These are phyloP conservation scores for Salticus scenicus DNA, from an alignment of 2,888 invertebrate species.

Conservation along the genomic window DNA sequence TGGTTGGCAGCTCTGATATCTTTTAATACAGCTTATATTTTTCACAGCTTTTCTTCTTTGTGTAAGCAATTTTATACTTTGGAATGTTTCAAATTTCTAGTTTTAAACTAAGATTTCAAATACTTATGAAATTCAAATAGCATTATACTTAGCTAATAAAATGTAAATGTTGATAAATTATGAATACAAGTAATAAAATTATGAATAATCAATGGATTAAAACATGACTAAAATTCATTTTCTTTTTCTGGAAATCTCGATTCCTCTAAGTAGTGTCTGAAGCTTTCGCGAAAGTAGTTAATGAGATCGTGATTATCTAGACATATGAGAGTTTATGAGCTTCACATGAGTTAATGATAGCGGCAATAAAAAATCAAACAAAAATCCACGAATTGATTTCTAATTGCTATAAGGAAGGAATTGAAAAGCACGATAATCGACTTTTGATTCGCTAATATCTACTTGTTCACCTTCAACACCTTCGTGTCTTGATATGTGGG, in stretches of 20 bases:
- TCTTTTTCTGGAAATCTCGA: background rate
- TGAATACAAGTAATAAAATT: too few relatives aligned
- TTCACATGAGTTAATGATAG: background rate
- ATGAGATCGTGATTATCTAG: slow-evolving; percentile 1
- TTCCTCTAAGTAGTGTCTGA: background rate
- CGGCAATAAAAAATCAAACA: background rate
- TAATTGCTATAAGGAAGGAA: background rate
- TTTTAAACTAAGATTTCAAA: too few relatives aligned
- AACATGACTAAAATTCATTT: too few relatives aligned
- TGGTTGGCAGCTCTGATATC: too few relatives aligned
- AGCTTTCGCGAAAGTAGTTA: background rate
- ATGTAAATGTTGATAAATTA: too few relatives aligned
- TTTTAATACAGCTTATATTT: too few relatives aligned
- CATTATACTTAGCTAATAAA: too few relatives aligned
- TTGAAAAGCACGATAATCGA: background rate
- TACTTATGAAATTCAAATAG: too few relatives aligned
- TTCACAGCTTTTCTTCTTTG: too few relatives aligned
- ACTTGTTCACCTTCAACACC: slow-evolving; percentile 30
- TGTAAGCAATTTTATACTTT: too few relatives aligned
- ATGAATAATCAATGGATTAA: too few relatives aligned
- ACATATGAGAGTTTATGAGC: background rate
- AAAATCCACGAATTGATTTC: background rate
- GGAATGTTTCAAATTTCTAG: too few relatives aligned
- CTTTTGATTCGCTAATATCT: slow-evolving; percentile 5
- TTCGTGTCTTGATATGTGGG: slow-evolving; percentile 20